phyloP scores from a whole-genome alignment of 23 tunicate genomes.

The Clavelina lepadiformis region DNA sequence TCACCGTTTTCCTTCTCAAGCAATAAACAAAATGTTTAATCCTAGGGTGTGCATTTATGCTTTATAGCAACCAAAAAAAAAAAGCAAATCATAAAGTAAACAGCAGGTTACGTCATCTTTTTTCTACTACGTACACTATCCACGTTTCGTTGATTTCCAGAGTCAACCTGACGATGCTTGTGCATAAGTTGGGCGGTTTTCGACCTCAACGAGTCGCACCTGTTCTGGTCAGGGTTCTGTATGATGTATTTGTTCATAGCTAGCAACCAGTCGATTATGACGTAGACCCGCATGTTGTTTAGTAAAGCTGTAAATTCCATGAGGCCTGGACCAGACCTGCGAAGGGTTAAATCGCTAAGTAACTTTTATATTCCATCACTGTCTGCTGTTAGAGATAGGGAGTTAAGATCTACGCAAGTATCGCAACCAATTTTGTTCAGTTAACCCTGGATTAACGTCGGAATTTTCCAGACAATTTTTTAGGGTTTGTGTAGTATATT shows the following conservation, averaged over 20 bases:
- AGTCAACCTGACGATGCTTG: slow-evolving; percentile 33
- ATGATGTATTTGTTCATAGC: slow-evolving; percentile 50
- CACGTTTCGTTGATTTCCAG: slow-evolving; percentile 29
- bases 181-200: slow-evolving; percentile 57
- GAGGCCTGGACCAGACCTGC: slow-evolving; percentile 76
- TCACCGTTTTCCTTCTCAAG: too few species aligned
- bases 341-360: too few species aligned
- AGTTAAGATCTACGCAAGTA: too few species aligned
- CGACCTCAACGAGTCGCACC: slow-evolving; percentile 42
- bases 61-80: too few species aligned
- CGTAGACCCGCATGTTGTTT: slow-evolving; percentile 80
- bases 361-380: too few species aligned
- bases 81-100: not conserved
- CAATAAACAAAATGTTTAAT: too few species aligned
- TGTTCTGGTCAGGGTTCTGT: slow-evolving; percentile 59
- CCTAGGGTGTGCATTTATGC: too few species aligned
- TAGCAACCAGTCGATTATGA: slow-evolving; percentile 73
- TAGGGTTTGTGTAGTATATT: too few species aligned
- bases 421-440: too few species aligned
- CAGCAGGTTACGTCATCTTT: not conserved
- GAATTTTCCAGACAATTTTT: too few species aligned
- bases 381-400: too few species aligned
- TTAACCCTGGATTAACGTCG: too few species aligned
- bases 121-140: slow-evolving; percentile 39
- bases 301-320: slow-evolving; percentile 68